Evolutionary conservation across 2,888 invertebrate species (phyloP), one percentile per base, ranked within the genome.

Genomic region (Leucophenga maculata): DNA sequence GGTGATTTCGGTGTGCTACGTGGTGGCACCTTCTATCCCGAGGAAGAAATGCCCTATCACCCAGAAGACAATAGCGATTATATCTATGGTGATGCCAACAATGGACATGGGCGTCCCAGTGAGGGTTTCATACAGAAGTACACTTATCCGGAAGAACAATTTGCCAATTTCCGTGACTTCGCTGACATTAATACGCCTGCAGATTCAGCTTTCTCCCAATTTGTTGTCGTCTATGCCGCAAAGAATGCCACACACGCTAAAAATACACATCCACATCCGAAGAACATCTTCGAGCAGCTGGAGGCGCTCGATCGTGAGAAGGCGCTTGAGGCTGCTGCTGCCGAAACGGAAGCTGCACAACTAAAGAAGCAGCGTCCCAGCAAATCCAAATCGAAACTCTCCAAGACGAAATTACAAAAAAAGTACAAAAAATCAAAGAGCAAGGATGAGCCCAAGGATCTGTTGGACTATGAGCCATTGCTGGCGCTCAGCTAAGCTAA

Each of bases 111-210:
- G 60, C 93, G 94, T 0, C 91, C 92, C 75, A 91, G 92, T 0
- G 94, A 95, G 81, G 93, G 94, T 0, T 87, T 86, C 65, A 72
- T 86, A 3, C 85, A 88, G 69, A 91, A 93, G 82, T 93, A 93
- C 4, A 93, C 94, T 65, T 93, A 93, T 77, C 92, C 94, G 31
- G 92, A 93, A 70, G 95, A 96, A 81, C 96, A 96, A 83, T 96
- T 96, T 83, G 95, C 95, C 4, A 95, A 96, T 85, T 96, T 96
- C 89, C 91, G 95, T 80, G 96, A 96, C 86, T 96, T 96, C 83
- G 96, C 96, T 0, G 96, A 96, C 80, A 96, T 96, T 68, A 96
- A 95, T 73, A 92, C 94, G 3, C 95, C 95, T 0, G 92, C 94
- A 0, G 94, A 94, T 83, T 91, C 93, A 1, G 94, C 94, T 6